Base-by-base conservation (phyloP, 2,888 invertebrate species). In the Drepana falcataria region DNA sequence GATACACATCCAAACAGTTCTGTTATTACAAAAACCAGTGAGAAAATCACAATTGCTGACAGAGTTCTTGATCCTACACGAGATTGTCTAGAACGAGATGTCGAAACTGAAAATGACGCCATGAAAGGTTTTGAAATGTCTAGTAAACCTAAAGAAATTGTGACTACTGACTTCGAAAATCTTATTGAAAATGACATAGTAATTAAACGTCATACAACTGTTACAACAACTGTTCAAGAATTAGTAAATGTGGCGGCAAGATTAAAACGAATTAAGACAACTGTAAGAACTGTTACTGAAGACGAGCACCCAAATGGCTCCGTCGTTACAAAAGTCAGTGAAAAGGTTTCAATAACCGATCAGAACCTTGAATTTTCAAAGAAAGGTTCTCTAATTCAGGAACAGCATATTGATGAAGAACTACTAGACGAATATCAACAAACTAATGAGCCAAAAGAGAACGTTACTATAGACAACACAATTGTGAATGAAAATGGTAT, bases 1-100 rank as follows among this genome's bases (percentile, higher is more conserved):
- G 91, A 91, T 65, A 81, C 83, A 68, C 73, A 85, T 60, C 85
- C 86, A 2, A 84, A 89, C 74, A 85, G 88, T 4, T 78, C 86
- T 40, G 61, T 87, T 5, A 69, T 79, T 6, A 83, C 80, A 35
- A 86, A 80, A 69, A 85, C 83, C 1, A 85, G 77, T 68, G 86
- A 88, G 75, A 87, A 83, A 61, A 73, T 84, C 6, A 79, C 83
- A n/a, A 59, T 85, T 3, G 56, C 73, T 40, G 90, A 90, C 60
- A 77, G 82, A 60, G 54, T 53, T 54, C 56, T 81, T 6, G 65
- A 68, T 9, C 6, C 44, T 9, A 44, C 44, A 9, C 44, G 52
- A 54, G 4, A 41, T 49, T 34, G 40, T 33, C 4, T 9, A 0
- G 41, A 54, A n/a, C 7, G 40, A 3, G 55, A 66, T n/a, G 54